Conservation (phyloP, 2,113 vertebrate species). For the Megaleporinus macrocephalus region DNA sequence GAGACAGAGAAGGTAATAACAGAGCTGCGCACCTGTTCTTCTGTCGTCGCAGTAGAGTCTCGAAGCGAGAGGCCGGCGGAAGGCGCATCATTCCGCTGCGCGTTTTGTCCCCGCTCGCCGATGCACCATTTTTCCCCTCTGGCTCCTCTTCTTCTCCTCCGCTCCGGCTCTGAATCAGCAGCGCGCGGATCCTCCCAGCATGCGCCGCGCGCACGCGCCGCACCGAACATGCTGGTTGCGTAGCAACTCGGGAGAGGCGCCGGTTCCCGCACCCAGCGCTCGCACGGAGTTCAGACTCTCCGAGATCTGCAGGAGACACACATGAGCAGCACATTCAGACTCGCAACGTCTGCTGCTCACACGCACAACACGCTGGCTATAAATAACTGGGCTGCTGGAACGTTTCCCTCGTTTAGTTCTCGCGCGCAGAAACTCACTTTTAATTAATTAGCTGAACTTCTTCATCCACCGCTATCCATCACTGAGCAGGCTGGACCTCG, state of each 20-base stretch:
- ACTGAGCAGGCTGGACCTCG: too few relatives aligned
- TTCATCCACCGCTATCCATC: too few relatives aligned
- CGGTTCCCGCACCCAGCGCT: not conserved
- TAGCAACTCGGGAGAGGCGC: slow-evolving; percentile 55
- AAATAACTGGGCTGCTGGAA: too few relatives aligned
- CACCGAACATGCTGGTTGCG: slow-evolving; percentile 55
- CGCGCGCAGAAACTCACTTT: too few relatives aligned
- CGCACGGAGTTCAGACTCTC: too few relatives aligned
- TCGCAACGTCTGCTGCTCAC: too few relatives aligned
- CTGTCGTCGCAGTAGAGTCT: slow-evolving; percentile 52
- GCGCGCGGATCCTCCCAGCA: slow-evolving; percentile 62
- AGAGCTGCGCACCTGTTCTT: slow-evolving; percentile 56
- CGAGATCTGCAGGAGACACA: too few relatives aligned
- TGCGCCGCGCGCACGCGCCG: slow-evolving; percentile 57
- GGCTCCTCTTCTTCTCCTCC: slow-evolving; percentile 53
- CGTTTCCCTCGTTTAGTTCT: too few relatives aligned
- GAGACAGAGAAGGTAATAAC: not conserved
- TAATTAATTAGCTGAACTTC: too few relatives aligned
- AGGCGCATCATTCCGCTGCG: slow-evolving; percentile 56
- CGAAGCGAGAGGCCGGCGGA: slow-evolving; percentile 34
- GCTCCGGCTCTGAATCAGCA: slow-evolving; percentile 63
- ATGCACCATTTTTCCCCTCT: slow-evolving; percentile 56
- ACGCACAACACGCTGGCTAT: too few relatives aligned
- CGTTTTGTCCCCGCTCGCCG: slow-evolving; percentile 45
- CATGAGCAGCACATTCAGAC: too few relatives aligned